These are phyloP conservation scores for Nowickia ferox DNA, from an alignment of 2,888 invertebrate species.

Conservation along the genomic window DNA sequence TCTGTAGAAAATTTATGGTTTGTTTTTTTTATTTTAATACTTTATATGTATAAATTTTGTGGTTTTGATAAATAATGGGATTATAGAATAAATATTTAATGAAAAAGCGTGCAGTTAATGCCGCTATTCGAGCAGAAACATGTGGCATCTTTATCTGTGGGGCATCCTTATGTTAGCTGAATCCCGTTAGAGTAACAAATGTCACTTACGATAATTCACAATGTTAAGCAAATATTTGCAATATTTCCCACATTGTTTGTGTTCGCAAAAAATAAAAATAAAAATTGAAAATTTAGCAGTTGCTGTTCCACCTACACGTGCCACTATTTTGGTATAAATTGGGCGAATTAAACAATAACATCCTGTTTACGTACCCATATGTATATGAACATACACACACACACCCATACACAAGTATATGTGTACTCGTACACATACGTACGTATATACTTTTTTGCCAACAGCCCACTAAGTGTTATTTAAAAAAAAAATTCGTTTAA, in stretches of 20 bases:
- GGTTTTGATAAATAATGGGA: background rate
- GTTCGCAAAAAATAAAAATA: too few species aligned
- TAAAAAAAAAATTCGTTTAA: slow-evolving; percentile 19
- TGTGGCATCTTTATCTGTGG: too few species aligned
- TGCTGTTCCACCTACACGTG: background rate
- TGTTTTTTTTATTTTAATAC: slow-evolving; percentile 4
- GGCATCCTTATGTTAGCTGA: too few species aligned
- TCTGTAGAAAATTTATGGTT: background rate
- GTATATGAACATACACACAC: background rate
- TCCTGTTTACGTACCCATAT: slow-evolving; percentile 17
- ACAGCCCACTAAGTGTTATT: background rate
- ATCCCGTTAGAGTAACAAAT: too few species aligned
- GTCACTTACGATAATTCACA: too few species aligned
- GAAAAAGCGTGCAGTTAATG: too few species aligned
- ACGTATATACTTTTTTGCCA: background rate
- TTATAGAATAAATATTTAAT: background rate
- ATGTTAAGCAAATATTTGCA: too few species aligned
- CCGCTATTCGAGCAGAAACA: too few species aligned
- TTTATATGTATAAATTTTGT: background rate
- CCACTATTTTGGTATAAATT: slow-evolving; percentile 6
- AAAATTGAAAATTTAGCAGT: background rate
- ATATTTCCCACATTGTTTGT: too few species aligned
- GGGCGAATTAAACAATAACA: slow-evolving; percentile 22
- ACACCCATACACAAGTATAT: background rate
- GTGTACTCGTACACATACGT: background rate